These are phyloP conservation scores for Tetragonisca angustula DNA, from an alignment of 2,888 invertebrate species.

Conservation along the genomic window DNA sequence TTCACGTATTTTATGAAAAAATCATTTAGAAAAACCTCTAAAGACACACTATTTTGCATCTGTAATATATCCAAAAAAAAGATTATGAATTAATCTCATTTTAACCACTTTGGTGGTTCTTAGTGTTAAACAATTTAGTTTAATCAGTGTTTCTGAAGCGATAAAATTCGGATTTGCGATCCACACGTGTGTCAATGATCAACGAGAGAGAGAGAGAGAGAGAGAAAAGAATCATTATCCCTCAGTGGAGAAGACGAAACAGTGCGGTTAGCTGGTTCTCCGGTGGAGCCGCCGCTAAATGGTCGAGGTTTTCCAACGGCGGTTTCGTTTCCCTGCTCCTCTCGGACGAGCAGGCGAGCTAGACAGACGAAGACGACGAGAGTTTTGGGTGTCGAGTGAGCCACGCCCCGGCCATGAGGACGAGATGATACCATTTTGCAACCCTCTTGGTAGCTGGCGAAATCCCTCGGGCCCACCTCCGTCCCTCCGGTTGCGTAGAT, in stretches of 20 bases:
- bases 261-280: not conserved
- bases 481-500: conserved; percentile 70
- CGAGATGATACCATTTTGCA: conserved; percentile 77
- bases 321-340: conserved; percentile 30
- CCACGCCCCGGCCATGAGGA: conserved; percentile 80
- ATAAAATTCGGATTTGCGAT: no score
- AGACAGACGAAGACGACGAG: conserved; percentile 62
- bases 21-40: no score
- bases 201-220: no score
- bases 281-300: conserved; percentile 30
- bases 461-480: conserved; percentile 61
- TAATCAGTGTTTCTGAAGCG: no score
- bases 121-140: no score
- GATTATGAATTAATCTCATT: no score
- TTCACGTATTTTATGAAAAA: no score
- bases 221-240: not conserved
- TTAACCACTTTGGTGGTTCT: no score
- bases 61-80: no score
- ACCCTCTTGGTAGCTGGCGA: conserved; percentile 66
- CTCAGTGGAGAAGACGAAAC: not conserved
- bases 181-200: no score
- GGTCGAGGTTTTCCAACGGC: conserved; percentile 56
- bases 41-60: no score
- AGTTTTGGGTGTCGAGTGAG: conserved; percentile 66
- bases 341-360: conserved; percentile 27